Base-by-base conservation (phyloP, 1,140 invertebrate genomes). In the Pseudomyrmex concolor region DNA sequence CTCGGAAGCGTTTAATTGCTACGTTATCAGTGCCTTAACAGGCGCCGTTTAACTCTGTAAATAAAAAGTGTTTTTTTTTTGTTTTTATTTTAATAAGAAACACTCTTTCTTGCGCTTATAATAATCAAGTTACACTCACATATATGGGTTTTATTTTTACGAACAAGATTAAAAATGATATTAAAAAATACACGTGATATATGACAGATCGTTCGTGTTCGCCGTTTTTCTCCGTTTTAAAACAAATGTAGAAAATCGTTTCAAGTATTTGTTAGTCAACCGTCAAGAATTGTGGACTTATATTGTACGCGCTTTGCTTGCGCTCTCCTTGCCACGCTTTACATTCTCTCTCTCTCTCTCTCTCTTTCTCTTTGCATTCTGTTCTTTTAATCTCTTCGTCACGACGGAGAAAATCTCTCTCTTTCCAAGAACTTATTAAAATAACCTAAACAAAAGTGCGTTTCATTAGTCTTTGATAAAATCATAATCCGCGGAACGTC, bases 381-480 rank as follows among this genome's bases (percentile, higher is more conserved):
- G 10, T 22, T 66, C 12, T 51, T 80, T 19, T 77, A 84, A 43
- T 78, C 34, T 55, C 13, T n/a, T n/a, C 43, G 22, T 51, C n/a
- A 17, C 22, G 73, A 59, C 62, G 63, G 34, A 34, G 34, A 34
- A 34, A 78, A 84, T 78, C 63, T 17, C 12, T 78, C 63, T 17
- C 12, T 78, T 60, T 19, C 45, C 45, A 48, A 22, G 73, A 78
- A 66, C 73, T 84, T 67, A 83, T 83, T 77, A 80, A 68, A 43
- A 54, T 68, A 68, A 84, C 25, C 22, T 57, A 50, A n/a, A 67
- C 43, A 84, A 83, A 76, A 76, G 73, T 78, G 51, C 48, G 43
- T 68, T 34, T 78, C 48, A 68, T 78, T 78, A 77, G 73, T 67
- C 55, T 77, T 77, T 74, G 77, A 57, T 76, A 66, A 83, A 83